phyloP scores from a whole-genome alignment of 2,888 invertebrate species.

The Serripes groenlandicus region DNA sequence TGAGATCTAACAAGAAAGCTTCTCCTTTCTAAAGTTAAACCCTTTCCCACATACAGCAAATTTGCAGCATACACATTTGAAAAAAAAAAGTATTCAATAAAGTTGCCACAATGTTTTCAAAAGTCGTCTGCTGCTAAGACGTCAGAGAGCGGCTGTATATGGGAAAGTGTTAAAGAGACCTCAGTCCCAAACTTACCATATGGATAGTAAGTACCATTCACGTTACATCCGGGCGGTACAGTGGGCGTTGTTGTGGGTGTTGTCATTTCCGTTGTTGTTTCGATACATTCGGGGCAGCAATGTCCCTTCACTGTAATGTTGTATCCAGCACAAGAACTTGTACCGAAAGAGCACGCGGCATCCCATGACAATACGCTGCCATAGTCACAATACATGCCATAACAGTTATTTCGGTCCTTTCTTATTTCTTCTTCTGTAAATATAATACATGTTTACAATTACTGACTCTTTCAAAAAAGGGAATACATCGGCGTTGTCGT shows the following conservation, averaged over 20 bases:
- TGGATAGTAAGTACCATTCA: slow-evolving; percentile 1
- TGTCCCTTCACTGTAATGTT: slow-evolving; percentile 1
- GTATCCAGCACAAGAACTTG: background rate
- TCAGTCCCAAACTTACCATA: slow-evolving; percentile 5
- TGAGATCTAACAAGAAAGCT: background rate
- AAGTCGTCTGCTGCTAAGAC: too few relatives aligned
- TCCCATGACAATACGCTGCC: slow-evolving; percentile 2
- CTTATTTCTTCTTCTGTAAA: slow-evolving; percentile 11
- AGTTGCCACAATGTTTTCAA: too few relatives aligned
- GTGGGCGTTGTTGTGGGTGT: background rate
- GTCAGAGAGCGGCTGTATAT: too few relatives aligned
- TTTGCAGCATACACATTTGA: too few relatives aligned
- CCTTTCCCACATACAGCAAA: too few relatives aligned
- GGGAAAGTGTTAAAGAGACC: too few relatives aligned
- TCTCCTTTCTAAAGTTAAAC: too few relatives aligned
- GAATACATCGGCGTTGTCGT: too few relatives aligned
- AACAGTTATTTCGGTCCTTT: background rate
- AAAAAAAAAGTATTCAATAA: background rate
- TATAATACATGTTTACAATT: too few relatives aligned
- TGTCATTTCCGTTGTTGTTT: background rate
- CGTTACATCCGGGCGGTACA: background rate
- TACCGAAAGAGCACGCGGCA: slow-evolving; percentile 4
- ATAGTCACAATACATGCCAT: slow-evolving; percentile 14
- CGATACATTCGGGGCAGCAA: slow-evolving; percentile 12
- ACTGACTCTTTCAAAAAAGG: too few relatives aligned